Conservation (phyloP, 1,140 invertebrate genomes). For the Drosophila prosaltans region DNA sequence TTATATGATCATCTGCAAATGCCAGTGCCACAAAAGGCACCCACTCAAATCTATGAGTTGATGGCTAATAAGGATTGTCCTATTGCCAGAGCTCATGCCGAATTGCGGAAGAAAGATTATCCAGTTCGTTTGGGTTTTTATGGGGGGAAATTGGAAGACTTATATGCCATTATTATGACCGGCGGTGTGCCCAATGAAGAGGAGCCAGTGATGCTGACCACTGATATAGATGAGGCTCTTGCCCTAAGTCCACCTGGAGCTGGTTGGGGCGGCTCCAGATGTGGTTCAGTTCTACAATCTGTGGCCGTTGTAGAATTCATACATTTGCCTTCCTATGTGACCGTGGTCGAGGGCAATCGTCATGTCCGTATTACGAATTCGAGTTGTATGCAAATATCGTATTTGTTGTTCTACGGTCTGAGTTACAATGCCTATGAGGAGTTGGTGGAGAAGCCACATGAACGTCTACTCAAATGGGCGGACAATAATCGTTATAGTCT, state of each 20-base stretch:
- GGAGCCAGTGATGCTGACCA: conserved; percentile 85
- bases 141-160: conserved; percentile 51
- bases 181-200: conserved; percentile 20
- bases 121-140: conserved; percentile 51
- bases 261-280: conserved; percentile 89
- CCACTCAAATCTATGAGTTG: conserved; percentile 57
- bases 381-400: conserved; percentile 87
- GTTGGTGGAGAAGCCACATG: background rate
- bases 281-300: conserved; percentile 89
- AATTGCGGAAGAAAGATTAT: conserved; percentile 14
- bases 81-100: conserved; percentile 29
- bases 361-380: conserved; percentile 37
- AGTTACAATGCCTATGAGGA: conserved; percentile 23
- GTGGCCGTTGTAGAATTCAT: conserved; percentile 90
- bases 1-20: conserved; percentile 46
- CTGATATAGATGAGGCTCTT: conserved; percentile 86
- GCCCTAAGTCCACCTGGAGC: conserved; percentile 88
- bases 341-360: conserved; percentile 39
- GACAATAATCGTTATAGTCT: conserved; percentile 19
- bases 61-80: conserved; percentile 27
- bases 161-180: conserved; percentile 45
- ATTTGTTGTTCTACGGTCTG: conserved; percentile 89
- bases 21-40: background rate
- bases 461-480: conserved; percentile 23
- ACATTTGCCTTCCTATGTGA: conserved; percentile 86